Base-by-base conservation (phyloP, 2,797 vertebrate species). In the Tapera naevia region DNA sequence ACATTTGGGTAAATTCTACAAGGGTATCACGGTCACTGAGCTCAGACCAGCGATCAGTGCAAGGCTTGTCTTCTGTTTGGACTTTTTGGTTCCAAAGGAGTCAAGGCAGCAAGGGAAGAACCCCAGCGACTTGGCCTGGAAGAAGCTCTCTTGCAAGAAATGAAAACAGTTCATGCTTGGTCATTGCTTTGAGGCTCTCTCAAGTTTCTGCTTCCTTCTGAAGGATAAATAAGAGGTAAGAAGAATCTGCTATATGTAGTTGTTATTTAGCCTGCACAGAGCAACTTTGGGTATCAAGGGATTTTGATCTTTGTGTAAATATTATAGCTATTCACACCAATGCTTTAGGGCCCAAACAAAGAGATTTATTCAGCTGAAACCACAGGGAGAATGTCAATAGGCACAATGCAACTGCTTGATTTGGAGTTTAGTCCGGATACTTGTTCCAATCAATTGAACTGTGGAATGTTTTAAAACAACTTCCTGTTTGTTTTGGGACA, bases 151-250 rank as follows among this genome's bases (percentile, higher is more conserved):
- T 33, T 13, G 5, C 22, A 90, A 88, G 80, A 94, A 96, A 96
- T 60, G 45, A 95, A 96, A 96, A 95, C 57, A 97, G 53, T 87
- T 87, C 53, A 90, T 86, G 35, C 71, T 73, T 90, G 60, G 41
- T 30, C 33, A 64, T 93, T 94, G 89, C 95, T 97, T 94, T 97
- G 96, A 96, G 95, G 93, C 65, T 94, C 93, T 96, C 94, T 97
- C 94, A 95, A 93, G 80, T 97, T 97, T 96, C 96, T 93, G 45
- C 67, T 96, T 94, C 80, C 71, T 96, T 94, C 78, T 90, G 83
- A 96, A 96, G 89, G 43, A 96, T 90, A 96, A 96, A 97, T 95
- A 96, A 85, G 80, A 86, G 21, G 78, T 85, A 94, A 94, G 56
- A 93, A 94, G 84, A 94, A 94, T 95, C 82, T 90, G 87, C 94